Evolutionary conservation across 2,888 invertebrate genomes (phyloP), one percentile per base, ranked within the genome.

Genomic region (Dasysyrphus tricinctus): DNA sequence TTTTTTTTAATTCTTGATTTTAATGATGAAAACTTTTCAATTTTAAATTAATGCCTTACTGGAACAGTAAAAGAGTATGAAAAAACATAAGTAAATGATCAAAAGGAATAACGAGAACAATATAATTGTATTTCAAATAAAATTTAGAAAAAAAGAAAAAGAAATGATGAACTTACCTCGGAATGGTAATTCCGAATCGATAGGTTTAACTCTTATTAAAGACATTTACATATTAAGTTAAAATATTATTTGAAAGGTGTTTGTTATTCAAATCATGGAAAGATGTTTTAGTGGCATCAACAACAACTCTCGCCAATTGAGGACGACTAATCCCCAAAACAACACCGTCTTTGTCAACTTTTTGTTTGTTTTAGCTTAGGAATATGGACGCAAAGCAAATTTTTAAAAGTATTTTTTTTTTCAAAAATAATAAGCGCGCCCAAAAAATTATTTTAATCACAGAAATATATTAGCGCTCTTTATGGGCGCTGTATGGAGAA

Each of bases 371-470:
- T 73, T 47, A 80, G 73, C 69, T 49, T 80, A 85, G 80, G 77
- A 85, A 81, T 80, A 11, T 29, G 59, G 80, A 77, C 80, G 72
- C 73, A 49, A 65, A 56, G 29, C 32, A 24, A 44, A 19, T 65
- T 24, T 51, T 5, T 24, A 47, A 34, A 37, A 59, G 24, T 11
- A 49, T 57, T 19, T 69, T 42, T 72, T n/a, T 32, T 69, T 47
- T 79, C 51, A 42, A 5, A 69, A 67, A 63, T 57, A 32, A 54
- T 51, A 67, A 42, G 34, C 47, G 77, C 69, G 78, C 61, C 63
- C 70, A 75, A 79, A 82, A 82, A 82, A 75, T 79, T 79, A 86
- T 82, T 82, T 79, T 78, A 65, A 86, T 86, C 86, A 86, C 86
- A 86, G 86, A 86, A 67, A 86, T 78, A 72, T 73, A 9, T 16